Evolutionary conservation across 2,113 vertebrate species (phyloP).

Genomic region (Rynchops niger): DNA sequence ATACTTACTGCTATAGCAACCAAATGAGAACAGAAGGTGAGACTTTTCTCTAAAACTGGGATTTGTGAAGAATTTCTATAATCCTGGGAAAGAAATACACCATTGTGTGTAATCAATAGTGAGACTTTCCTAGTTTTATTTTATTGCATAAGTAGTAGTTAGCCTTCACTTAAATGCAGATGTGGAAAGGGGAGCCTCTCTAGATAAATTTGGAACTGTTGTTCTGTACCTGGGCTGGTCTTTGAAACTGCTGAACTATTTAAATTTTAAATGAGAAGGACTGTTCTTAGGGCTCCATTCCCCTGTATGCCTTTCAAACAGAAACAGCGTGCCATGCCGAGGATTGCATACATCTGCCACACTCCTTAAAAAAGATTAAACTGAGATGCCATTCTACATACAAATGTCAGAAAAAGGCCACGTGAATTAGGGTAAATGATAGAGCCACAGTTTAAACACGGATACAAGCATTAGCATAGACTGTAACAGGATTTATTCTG

Average conservation of each 20-base stretch:
- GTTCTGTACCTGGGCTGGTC: neutral
- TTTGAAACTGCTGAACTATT: neutral
- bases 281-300: neutral
- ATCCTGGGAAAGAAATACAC: neutral
- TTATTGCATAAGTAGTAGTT: neutral
- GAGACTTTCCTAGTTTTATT: neutral
- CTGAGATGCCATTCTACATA: neutral
- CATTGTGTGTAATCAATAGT: no score
- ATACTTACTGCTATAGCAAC: no score
- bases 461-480: neutral
- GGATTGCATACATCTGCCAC: neutral
- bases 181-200: neutral
- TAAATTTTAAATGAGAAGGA: neutral
- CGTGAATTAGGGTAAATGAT: neutral
- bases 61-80: neutral
- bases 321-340: neutral
- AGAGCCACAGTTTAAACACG: neutral
- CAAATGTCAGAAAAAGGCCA: neutral
- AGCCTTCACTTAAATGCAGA: neutral
- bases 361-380: neutral
- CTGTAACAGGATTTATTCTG: neutral
- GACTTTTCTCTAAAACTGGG: no score
- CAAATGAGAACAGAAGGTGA: no score
- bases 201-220: neutral
- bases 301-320: neutral